phyloP scores from a whole-genome alignment of 2,113 vertebrate species.

The Megaceryle maxima region DNA sequence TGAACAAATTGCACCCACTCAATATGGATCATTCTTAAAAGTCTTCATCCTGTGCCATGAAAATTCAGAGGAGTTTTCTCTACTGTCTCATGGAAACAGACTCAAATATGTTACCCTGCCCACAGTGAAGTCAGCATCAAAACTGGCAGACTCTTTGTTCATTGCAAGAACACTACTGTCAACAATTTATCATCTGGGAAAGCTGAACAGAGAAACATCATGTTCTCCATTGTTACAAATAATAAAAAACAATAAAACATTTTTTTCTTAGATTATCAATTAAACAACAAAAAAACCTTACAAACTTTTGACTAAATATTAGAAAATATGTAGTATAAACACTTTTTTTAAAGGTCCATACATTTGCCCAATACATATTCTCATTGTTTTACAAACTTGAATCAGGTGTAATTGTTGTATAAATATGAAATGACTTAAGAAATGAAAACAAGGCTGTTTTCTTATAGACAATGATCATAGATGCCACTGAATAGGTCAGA shows the following conservation, averaged over 20 bases:
- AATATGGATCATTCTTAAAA: not conserved
- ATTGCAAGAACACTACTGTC: not conserved
- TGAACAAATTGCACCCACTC: not conserved
- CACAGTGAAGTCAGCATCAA: not conserved
- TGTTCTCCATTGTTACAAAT: not conserved
- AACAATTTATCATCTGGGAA: not conserved
- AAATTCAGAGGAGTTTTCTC: slow-evolving; percentile 12
- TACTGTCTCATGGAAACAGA: not conserved
- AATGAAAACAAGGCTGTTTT: not conserved
- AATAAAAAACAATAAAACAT: not conserved
- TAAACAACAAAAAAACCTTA: not conserved
- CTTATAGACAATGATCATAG: not conserved
- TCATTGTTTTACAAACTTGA: not conserved
- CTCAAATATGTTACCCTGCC: not conserved
- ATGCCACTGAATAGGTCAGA: not conserved
- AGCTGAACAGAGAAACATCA: not conserved
- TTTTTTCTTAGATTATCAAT: not conserved
- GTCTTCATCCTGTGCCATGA: not conserved
- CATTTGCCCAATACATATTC: not conserved
- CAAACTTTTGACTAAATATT: not conserved
- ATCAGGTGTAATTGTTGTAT: not conserved
- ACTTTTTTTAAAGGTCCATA: not conserved
- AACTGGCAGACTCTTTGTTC: not conserved
- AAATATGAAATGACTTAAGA: not conserved
- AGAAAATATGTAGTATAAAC: not conserved